phyloP scores from a whole-genome alignment of 53 echinoderm and acorn worm genomes.

The Apostichopus leukothele region DNA sequence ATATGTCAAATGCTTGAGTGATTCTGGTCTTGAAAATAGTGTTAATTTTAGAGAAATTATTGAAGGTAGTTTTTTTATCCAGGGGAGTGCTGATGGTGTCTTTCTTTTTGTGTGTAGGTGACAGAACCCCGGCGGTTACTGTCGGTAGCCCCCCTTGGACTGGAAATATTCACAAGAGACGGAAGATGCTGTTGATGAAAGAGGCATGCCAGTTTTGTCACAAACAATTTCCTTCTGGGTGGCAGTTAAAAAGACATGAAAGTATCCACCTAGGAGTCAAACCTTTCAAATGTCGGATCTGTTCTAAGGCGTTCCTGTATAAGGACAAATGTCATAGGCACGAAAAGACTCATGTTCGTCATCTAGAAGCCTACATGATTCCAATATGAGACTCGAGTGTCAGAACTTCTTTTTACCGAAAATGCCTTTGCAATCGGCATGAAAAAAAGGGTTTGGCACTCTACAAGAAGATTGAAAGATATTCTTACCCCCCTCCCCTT shows the following conservation, averaged over 20 bases:
- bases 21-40: no score
- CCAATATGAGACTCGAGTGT: background rate
- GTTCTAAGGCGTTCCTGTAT: conserved; percentile 23
- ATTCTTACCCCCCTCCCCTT: no score
- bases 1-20: no score
- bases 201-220: conserved; percentile 21
- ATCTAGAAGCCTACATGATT: background rate
- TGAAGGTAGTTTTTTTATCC: background rate
- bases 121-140: no score
- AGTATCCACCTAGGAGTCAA: background rate
- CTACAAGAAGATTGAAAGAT: no score
- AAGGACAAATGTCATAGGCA: conserved; percentile 18
- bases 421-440: no score
- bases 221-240: conserved; percentile 14
- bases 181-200: background rate
- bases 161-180: background rate
- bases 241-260: conserved; percentile 33
- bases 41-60: background rate
- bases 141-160: background rate
- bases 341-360: background rate
- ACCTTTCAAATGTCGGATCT: conserved; percentile 21
- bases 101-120: conserved; percentile 39
- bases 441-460: no score
- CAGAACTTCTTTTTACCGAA: no score
- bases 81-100: background rate